A percentile compares a stretch with the other conserved stretches of the same genome.
Conservation (phyloP, 2,113 vertebrate genomes). For the Ornithorhynchus anatinus region DNA sequence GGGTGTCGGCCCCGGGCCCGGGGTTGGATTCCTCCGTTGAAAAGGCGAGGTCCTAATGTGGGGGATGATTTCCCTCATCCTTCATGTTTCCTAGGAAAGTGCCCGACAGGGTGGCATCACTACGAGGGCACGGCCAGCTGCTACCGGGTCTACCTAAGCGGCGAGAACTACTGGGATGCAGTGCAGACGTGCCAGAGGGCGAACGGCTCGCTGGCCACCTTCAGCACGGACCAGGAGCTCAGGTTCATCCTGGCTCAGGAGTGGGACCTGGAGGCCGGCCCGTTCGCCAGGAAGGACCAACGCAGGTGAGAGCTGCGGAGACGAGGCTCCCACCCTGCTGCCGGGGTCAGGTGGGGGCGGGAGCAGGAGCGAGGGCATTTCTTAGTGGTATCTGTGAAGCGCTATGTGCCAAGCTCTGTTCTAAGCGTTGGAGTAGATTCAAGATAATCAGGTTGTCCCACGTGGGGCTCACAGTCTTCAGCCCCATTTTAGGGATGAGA, state of each 20-base stretch:
- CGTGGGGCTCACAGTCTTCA: too few species aligned
- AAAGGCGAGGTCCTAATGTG: constrained; percentile 68
- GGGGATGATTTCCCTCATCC: constrained; percentile 66
- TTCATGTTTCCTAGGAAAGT: constrained; percentile 93
- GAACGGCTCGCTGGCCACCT: constrained; percentile 92
- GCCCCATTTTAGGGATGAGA: too few species aligned
- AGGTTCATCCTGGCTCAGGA: constrained; percentile 94
- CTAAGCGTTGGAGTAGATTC: too few species aligned
- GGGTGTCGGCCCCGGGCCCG: too few species aligned
- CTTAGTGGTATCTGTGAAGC: too few species aligned
- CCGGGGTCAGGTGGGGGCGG: not conserved
- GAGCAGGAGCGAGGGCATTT: too few species aligned
- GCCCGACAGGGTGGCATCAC: constrained; percentile 95
- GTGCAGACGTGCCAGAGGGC: constrained; percentile 93
- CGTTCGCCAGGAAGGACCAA: constrained; percentile 87
- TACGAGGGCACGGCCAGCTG: constrained; percentile 98
- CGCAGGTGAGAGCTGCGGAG: constrained; percentile 81
- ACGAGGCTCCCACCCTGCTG: too few species aligned
- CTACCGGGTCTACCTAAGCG: constrained; percentile 91
- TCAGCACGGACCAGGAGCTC: constrained; percentile 93
- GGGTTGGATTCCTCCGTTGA: too few species aligned
- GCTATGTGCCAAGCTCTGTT: too few species aligned
- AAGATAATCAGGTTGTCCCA: too few species aligned
- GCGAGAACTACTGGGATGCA: constrained; percentile 97
- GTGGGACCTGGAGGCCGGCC: constrained; percentile 89